phyloP scores from a whole-genome alignment of 2,888 invertebrate genomes.

The Acheta domesticus region DNA sequence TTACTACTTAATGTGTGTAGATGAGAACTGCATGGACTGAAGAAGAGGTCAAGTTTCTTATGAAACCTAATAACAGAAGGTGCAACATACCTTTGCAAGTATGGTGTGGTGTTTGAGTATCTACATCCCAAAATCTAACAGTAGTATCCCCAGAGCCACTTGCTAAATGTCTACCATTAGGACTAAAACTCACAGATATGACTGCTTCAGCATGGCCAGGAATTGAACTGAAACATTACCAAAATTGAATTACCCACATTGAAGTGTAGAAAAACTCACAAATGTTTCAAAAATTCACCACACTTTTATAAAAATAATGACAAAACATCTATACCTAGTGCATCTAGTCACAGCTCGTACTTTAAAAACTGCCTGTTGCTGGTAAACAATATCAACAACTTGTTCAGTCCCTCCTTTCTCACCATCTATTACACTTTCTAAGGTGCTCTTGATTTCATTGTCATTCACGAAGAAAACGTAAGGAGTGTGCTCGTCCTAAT shows the following conservation, averaged over 20 bases:
- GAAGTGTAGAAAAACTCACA: neutral
- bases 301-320: neutral
- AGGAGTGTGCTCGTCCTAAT: slow-evolving; percentile 68
- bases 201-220: slow-evolving; percentile 97
- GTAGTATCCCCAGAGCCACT: slow-evolving; percentile 99
- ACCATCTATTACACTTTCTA: slow-evolving; percentile 69
- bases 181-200: slow-evolving; percentile 91
- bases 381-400: slow-evolving; percentile 88
- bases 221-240: slow-evolving; percentile 66
- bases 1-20: no score
- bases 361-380: slow-evolving; percentile 94
- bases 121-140: slow-evolving; percentile 95
- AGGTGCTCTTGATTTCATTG: slow-evolving; percentile 71
- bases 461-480: slow-evolving; percentile 89
- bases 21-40: no score
- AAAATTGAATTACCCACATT: neutral
- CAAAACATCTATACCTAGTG: slow-evolving; percentile 58
- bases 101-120: slow-evolving; percentile 88
- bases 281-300: no score
- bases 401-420: slow-evolving; percentile 71
- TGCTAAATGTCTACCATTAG: slow-evolving; percentile 89
- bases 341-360: slow-evolving; percentile 91
- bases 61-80: no score
- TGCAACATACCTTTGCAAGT: slow-evolving; percentile 69
- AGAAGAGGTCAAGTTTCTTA: no score